These are phyloP conservation scores for Saccostrea echinata DNA, from an alignment of 1,140 invertebrate genomes.

Conservation along the genomic window DNA sequence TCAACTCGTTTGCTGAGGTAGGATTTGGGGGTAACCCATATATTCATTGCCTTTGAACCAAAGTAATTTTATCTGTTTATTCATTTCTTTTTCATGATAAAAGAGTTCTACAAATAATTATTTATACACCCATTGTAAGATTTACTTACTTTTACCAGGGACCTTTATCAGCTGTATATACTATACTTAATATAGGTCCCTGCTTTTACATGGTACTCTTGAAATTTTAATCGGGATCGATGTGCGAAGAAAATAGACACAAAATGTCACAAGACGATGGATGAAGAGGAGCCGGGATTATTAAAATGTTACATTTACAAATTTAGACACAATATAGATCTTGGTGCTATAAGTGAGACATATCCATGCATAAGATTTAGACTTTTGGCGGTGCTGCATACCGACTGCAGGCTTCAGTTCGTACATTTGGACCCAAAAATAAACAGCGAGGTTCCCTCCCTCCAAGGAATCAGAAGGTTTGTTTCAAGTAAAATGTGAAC, in stretches of 20 bases:
- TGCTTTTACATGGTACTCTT: too few species aligned
- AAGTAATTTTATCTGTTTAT: too few species aligned
- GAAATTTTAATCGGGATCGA: constrained; percentile 4
- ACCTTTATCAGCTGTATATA: too few species aligned
- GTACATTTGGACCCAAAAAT: constrained; percentile 24
- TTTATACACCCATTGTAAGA: too few species aligned
- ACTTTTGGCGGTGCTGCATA: constrained; percentile 16
- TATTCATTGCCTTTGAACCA: too few species aligned
- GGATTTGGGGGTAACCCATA: too few species aligned
- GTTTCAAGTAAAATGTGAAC: not conserved
- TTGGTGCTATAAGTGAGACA: constrained; percentile 33
- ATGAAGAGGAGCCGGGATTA: not conserved
- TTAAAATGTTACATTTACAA: constrained; percentile 53
- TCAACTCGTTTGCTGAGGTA: too few species aligned
- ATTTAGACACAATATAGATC: constrained; percentile 37
- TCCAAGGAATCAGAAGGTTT: not conserved
- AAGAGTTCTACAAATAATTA: too few species aligned
- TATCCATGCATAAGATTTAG: constrained; percentile 45
- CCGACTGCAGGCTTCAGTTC: not conserved
- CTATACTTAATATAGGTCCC: too few species aligned
- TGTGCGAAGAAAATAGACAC: not conserved
- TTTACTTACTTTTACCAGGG: too few species aligned
- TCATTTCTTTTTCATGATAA: too few species aligned
- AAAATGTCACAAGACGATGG: constrained; percentile 51
- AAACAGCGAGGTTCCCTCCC: not conserved